These are phyloP conservation scores for Anthoscopus minutus DNA, from an alignment of 2,113 vertebrate species.

Conservation along the genomic window DNA sequence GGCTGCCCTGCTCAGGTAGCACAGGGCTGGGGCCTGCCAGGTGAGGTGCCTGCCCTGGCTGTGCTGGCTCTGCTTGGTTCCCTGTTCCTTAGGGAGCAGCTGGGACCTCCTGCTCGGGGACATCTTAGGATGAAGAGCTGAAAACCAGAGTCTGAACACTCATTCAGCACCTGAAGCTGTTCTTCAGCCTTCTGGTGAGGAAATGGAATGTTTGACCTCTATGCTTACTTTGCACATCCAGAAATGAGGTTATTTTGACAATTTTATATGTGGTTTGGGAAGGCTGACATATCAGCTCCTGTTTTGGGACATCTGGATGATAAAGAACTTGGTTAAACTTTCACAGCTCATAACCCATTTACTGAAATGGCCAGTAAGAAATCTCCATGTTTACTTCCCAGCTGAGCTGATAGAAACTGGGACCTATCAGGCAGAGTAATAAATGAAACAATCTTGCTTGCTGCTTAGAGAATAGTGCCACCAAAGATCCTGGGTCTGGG, in stretches of 20 bases:
- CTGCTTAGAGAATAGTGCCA: not conserved
- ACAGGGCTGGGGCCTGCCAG: not conserved
- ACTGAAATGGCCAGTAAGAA: not conserved
- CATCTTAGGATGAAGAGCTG: not conserved
- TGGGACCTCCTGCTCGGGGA: not conserved
- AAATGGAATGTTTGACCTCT: not conserved
- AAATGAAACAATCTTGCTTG: not conserved
- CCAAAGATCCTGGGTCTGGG: not conserved
- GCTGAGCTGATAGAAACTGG: not conserved
- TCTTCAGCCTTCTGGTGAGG: not conserved
- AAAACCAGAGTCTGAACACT: not conserved
- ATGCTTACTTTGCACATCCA: not conserved
- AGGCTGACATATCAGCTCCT: not conserved
- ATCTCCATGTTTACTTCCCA: not conserved
- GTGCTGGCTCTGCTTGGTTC: not conserved
- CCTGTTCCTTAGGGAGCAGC: not conserved
- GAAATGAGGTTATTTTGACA: not conserved
- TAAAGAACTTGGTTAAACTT: not conserved
- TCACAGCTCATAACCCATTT: accelerated
- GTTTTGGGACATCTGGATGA: not conserved
- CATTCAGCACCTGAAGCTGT: not conserved
- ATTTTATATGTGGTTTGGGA: not conserved
- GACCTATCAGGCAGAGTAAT: not conserved
- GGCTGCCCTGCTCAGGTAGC: not conserved
- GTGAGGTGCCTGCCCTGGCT: not conserved